phyloP scores from a whole-genome alignment of 2,888 invertebrate species.

The Apotomis turbidana region DNA sequence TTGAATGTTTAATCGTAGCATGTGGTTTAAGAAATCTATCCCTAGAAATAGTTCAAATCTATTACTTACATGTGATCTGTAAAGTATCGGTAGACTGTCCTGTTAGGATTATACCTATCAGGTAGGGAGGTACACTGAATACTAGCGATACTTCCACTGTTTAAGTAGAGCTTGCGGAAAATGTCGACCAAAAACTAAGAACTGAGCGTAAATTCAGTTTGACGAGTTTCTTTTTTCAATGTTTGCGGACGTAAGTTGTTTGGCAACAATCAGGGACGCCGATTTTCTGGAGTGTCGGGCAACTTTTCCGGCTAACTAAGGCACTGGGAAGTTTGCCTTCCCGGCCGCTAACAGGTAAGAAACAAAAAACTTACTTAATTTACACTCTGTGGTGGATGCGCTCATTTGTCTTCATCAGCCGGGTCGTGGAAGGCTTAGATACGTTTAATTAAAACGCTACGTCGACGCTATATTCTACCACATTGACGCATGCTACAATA shows the following conservation, averaged over 20 bases:
- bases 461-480: not conserved
- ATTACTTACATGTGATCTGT: no score
- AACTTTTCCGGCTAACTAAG: not conserved
- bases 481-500: slow-evolving; percentile 7
- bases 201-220: not conserved
- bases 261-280: slow-evolving; percentile 15
- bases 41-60: no score
- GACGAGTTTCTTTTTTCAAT: slow-evolving; percentile 7
- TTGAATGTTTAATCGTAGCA: no score
- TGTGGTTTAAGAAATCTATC: no score
- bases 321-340: not conserved
- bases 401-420: slow-evolving; percentile 61
- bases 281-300: not conserved
- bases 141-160: no score
- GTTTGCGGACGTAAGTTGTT: slow-evolving; percentile 27
- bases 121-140: no score
- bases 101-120: no score
- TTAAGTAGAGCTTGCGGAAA: not conserved
- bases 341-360: slow-evolving; percentile 13
- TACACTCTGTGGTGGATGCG: slow-evolving; percentile 51
- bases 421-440: slow-evolving; percentile 45
- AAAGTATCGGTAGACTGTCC: no score
- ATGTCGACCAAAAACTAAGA: not conserved
- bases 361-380: slow-evolving; percentile 50
- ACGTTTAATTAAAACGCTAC: slow-evolving; percentile 17